Evolutionary conservation across 2,888 invertebrate species (phyloP).

Genomic region (Drosophila atripex): DNA sequence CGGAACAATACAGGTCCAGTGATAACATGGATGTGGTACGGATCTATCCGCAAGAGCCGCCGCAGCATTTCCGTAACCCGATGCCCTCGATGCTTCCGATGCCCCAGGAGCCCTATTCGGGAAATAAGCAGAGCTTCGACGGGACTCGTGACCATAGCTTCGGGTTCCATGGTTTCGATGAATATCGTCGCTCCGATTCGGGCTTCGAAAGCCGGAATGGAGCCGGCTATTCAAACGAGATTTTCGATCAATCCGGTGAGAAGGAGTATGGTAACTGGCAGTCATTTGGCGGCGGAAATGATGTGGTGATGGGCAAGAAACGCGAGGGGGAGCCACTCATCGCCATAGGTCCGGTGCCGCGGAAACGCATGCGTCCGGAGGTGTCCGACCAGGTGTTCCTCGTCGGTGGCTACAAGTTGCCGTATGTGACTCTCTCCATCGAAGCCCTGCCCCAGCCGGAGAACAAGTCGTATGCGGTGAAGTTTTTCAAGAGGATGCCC

Average conservation of each 20-base stretch:
- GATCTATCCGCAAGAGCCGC: not conserved
- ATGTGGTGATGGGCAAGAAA: not conserved
- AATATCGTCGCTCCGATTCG: not conserved
- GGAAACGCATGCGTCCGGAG: not conserved
- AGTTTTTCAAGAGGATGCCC: conserved; percentile 31
- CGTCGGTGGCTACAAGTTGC: conserved; percentile 38
- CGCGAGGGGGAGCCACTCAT: not conserved
- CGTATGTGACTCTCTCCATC: not conserved
- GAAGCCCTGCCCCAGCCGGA: conserved; percentile 34
- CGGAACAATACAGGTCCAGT: not conserved
- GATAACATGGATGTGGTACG: not conserved
- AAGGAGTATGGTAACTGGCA: not conserved
- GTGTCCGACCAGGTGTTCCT: conserved; percentile 5
- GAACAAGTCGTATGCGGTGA: conserved; percentile 25
- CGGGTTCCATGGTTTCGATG: not conserved
- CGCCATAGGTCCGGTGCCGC: not conserved
- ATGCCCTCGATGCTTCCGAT: not conserved
- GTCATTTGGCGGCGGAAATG: not conserved
- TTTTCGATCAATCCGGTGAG: not conserved
- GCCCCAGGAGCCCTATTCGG: not conserved
- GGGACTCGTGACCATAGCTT: not conserved
- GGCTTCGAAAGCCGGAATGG: not conserved
- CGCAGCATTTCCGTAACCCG: not conserved
- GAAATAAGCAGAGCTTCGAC: not conserved
- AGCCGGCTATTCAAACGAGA: not conserved